Conservation (phyloP, 2,113 vertebrate genomes). For the Sinocyclocheilus rhinocerous region DNA sequence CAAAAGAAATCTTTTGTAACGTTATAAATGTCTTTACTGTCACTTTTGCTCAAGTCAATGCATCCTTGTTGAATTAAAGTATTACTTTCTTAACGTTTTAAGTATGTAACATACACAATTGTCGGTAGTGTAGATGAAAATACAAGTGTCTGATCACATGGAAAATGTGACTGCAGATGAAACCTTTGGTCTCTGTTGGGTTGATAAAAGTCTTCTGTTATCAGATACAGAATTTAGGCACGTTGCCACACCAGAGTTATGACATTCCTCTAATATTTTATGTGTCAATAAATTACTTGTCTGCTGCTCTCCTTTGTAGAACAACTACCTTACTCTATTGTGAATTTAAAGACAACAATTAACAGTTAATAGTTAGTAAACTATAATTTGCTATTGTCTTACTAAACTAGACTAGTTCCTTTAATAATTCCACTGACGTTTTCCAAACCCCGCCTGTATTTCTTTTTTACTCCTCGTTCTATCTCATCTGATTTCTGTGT, state of each 20-base stretch:
- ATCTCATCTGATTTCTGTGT: conserved; percentile 65
- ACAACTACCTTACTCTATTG: background rate
- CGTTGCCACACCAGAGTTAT: background rate
- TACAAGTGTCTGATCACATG: background rate
- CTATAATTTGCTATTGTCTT: background rate
- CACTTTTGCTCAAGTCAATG: background rate
- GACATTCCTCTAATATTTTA: background rate
- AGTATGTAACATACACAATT: background rate
- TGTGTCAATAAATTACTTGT: background rate
- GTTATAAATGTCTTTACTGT: background rate
- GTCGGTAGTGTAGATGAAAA: background rate
- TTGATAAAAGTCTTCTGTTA: conserved; percentile 41
- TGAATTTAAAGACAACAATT: background rate
- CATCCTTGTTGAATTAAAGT: background rate
- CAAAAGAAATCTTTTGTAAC: background rate
- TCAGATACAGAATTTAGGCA: conserved; percentile 1
- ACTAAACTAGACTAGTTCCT: background rate
- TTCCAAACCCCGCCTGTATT: background rate
- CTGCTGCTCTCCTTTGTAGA: background rate
- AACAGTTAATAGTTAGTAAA: background rate
- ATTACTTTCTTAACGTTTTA: background rate
- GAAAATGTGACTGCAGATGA: background rate
- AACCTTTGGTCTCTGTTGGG: conserved; percentile 65
- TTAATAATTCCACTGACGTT: background rate
- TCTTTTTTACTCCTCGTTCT: conserved; percentile 14